Evolutionary conservation across 1,140 invertebrate genomes (phyloP), one percentile per base, ranked within the genome.

Genomic region (Megalopta genalis): DNA sequence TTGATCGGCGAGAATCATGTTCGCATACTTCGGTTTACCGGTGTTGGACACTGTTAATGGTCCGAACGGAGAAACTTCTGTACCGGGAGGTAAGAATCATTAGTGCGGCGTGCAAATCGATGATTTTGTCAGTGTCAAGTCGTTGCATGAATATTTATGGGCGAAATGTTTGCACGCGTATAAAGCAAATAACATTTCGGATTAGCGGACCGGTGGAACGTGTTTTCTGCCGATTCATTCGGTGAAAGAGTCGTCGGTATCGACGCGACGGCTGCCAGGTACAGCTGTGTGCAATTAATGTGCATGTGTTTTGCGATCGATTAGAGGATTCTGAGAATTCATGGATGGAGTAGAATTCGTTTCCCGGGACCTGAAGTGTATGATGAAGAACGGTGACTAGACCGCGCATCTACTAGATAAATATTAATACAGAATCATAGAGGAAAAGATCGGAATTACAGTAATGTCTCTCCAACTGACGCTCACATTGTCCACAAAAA

Each of bases 91-190:
- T 57, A 57, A 57, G 21, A 57, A 7, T 57, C 54, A 57, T 57
- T n/a, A n/a, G 54, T 5, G 54, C n/a, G 54, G 54, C 6, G 18
- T n/a, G 54, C n/a, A 57, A 57, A 57, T 57, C 54, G 54, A 57
- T 57, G 54, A 57, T 57, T 57, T 57, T 57, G 54, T 57, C 54
- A 57, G 54, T 57, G 54, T 57, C 54, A 57, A n/a, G 54, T 10
- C 1, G 54, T n/a, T n/a, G 21, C 8, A 21, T 6, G 49, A 52
- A 52, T 52, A 57, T 57, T 57, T 57, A 57, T 57, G 21, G 21
- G 54, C 21, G 54, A 57, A 57, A 57, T 57, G 54, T n/a, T 57
- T n/a, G 21, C 18, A 7, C 18, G 0, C 6, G 8, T 9, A n/a
- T 57, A n/a, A n/a, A n/a, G 54, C 54, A 9, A n/a, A 57, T 57